Evolutionary conservation across 2,888 invertebrate species (phyloP), one percentile per base, ranked within the genome.

Genomic region (Dorcus hopei): DNA sequence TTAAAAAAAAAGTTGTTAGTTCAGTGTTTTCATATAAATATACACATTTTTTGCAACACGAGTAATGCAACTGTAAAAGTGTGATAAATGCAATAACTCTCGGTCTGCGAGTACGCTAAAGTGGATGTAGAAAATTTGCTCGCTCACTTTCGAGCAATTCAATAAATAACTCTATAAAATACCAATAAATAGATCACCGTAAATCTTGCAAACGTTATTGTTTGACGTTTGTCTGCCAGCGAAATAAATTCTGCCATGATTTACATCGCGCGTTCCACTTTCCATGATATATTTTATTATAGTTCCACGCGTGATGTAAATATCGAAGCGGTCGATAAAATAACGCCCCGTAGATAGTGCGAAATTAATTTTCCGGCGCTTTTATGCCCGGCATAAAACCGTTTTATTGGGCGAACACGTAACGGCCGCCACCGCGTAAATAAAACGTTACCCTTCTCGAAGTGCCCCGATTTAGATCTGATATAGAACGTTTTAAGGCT

Each of bases 221-320:
- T 45, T 45, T 45, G 45, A 45, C 45, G 23, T 45, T 45, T 45
- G 45, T 45, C 45, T 23, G 45, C 45, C 19, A 45, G 16, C 23
- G 26, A 50, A 57, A 57, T 57, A 57, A 57, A 58, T 54, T 38
- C 58, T 14, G 43, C 19, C 48, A 53, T 54, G 58, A 58, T 58
- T 58, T 54, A 58, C 53, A 43, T 51, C 60, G 54, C 54, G 52
- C 49, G 62, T 62, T 62, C 62, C 49, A 62, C 58, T 62, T 62
- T 54, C 57, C 47, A 54, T 56, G 62, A 62, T 59, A 55, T 56
- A 59, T 57, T 59, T 62, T 62, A 59, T 55, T 53, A 50, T 55
- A 43, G 45, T 38, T 45, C 51, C 54, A 49, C 42, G 58, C 59
- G 50, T 45, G 53, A 49, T 42, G 55, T 53, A 58, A 59, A 57